Conservation (phyloP, 2,888 invertebrate genomes). For the Volucella zonaria region DNA sequence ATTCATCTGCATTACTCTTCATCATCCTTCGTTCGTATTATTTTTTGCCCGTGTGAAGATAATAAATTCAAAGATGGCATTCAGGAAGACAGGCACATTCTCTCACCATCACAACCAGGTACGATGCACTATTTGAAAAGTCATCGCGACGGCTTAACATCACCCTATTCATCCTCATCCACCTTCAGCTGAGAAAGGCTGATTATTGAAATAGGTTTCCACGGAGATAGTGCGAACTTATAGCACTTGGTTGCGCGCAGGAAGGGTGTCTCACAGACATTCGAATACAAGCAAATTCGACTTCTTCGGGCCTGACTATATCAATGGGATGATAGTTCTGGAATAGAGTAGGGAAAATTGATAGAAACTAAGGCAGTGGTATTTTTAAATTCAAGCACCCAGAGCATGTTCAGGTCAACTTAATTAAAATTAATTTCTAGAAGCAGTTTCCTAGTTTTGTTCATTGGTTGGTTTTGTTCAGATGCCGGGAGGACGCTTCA, state of each 20-base stretch:
- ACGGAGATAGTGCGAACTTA: slow-evolving; percentile 4
- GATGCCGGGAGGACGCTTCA: slow-evolving; percentile 19
- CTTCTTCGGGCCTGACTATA: background rate
- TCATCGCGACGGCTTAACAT: slow-evolving; percentile 10
- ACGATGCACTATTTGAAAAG: slow-evolving; percentile 4
- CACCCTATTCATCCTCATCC: background rate
- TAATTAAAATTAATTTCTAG: slow-evolving; percentile 71
- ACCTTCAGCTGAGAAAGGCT: background rate
- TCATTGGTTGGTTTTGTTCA: slow-evolving; percentile 45
- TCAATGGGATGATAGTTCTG: too few relatives aligned
- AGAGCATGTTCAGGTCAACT: slow-evolving; percentile 76
- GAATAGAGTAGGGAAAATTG: background rate
- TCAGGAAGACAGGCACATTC: slow-evolving; percentile 7
- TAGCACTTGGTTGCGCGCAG: background rate
- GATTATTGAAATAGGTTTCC: slow-evolving; percentile 29
- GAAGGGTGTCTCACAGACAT: slow-evolving; percentile 30
- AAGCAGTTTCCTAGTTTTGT: slow-evolving; percentile 54
- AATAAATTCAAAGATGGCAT: slow-evolving; percentile 26
- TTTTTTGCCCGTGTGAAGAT: background rate
- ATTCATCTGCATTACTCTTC: background rate
- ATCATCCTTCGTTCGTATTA: slow-evolving; percentile 5
- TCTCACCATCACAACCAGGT: slow-evolving; percentile 1
- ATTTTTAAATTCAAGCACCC: slow-evolving; percentile 6
- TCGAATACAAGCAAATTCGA: slow-evolving; percentile 28
- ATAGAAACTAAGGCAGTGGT: slow-evolving; percentile 19